Evolutionary conservation across 1,140 invertebrate species (phyloP).

Genomic region (Neodiprion virginianus): DNA sequence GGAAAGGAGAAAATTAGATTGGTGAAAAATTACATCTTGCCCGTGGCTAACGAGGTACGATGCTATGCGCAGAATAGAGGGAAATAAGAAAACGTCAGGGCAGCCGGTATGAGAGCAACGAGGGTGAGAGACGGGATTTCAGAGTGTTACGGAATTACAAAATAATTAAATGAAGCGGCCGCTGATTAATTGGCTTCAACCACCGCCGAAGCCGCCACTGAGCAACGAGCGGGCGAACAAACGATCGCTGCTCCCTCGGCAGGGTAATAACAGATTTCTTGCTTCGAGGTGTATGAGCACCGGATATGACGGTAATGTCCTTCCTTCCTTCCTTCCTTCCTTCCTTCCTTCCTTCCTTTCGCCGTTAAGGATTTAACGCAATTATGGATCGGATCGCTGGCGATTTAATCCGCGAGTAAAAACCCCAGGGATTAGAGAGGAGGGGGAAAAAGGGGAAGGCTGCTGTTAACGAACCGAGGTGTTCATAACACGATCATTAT

Average conservation of each 20-base stretch:
- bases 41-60: not conserved
- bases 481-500: conserved; percentile 46
- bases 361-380: too few species aligned
- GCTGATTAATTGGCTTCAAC: conserved; percentile 50
- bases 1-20: conserved; percentile 36
- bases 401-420: conserved; percentile 38
- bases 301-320: not conserved
- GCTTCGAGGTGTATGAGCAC: not conserved
- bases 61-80: conserved; percentile 3
- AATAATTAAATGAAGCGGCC: conserved; percentile 43
- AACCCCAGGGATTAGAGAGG: conserved; percentile 11
- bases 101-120: conserved; percentile 25
- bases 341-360: too few species aligned
- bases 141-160: conserved; percentile 31
- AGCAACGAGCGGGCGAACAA: conserved; percentile 36
- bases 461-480: conserved; percentile 17
- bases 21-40: conserved; percentile 46
- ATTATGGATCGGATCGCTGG: conserved; percentile 17
- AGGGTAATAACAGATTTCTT: conserved; percentile 21
- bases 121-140: not conserved
- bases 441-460: not conserved
- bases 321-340: not conserved
- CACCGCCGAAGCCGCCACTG: conserved; percentile 41
- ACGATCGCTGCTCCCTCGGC: conserved; percentile 37
- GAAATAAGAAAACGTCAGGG: not conserved